phyloP scores from a whole-genome alignment of 2,113 vertebrate genomes.

The Ellobius talpinus region DNA sequence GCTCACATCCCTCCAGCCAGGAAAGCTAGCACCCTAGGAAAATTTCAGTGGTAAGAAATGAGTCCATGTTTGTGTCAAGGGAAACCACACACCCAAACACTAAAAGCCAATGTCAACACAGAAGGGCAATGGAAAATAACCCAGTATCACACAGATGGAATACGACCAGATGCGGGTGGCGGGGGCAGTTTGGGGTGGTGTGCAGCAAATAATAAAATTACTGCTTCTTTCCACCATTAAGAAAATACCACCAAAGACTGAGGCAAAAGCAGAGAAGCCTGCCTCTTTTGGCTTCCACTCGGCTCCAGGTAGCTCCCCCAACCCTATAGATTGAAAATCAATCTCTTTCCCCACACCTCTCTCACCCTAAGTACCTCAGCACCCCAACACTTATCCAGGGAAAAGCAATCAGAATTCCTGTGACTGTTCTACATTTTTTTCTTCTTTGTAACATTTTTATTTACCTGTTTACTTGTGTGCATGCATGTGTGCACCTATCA shows the following conservation, averaged over 20 bases:
- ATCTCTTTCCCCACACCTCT: not conserved
- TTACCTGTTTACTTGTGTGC: not conserved
- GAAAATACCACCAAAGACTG: constrained; percentile 8
- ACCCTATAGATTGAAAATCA: not conserved
- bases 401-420: constrained; percentile 15
- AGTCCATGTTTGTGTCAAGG: constrained; percentile 25
- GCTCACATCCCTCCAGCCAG: not conserved
- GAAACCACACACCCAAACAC: constrained; percentile 58
- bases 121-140: constrained; percentile 66
- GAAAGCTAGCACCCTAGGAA: constrained; percentile 32
- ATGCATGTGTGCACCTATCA: too few relatives aligned
- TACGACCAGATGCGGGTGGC: not conserved
- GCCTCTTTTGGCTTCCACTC: not conserved
- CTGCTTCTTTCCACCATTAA: not conserved
- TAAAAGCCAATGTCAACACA: constrained; percentile 65
- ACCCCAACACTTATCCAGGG: not conserved
- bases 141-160: not conserved
- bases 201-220: not conserved
- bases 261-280: not conserved
- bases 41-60: constrained; percentile 54
- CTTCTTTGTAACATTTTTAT: not conserved
- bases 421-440: not conserved
- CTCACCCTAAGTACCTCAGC: not conserved
- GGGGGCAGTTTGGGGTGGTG: not conserved
- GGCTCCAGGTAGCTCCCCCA: not conserved